Percentiles rank a stretch among this genome's conserved stretches.
These are phyloP conservation scores for Heterodera carotae DNA, from an alignment of 1,140 invertebrate species.

Conservation along the genomic window DNA sequence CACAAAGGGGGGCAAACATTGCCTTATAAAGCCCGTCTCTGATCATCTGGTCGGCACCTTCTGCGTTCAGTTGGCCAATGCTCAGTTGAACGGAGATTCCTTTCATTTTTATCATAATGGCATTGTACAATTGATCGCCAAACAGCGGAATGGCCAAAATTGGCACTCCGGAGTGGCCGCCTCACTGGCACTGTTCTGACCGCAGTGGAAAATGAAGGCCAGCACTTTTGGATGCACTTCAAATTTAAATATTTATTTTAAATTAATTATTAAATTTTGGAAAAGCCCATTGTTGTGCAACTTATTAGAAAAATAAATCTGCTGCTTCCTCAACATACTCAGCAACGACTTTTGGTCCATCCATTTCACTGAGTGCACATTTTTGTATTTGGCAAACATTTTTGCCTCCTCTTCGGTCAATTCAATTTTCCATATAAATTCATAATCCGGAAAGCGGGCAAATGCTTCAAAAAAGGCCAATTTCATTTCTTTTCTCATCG, in stretches of 20 bases:
- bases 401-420: slow-evolving; percentile 17
- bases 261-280: slow-evolving; percentile 17
- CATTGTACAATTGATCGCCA: slow-evolving; percentile 46
- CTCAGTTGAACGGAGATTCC: slow-evolving; percentile 32
- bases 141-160: slow-evolving; percentile 73
- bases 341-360: slow-evolving; percentile 6
- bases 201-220: slow-evolving; percentile 81
- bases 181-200: slow-evolving; percentile 78
- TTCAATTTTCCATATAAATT: slow-evolving; percentile 41
- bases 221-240: slow-evolving; percentile 40
- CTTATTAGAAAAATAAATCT: too few relatives aligned
- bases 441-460: slow-evolving; percentile 5
- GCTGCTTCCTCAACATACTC: too few relatives aligned
- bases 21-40: slow-evolving; percentile 2
- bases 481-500: slow-evolving; percentile 30
- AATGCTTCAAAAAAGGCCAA: slow-evolving; percentile 33
- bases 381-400: slow-evolving; percentile 3
- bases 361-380: slow-evolving; percentile 25
- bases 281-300: too few relatives aligned
- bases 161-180: slow-evolving; percentile 78
- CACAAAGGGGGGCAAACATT: background rate
- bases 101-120: slow-evolving; percentile 28
- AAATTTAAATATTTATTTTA: slow-evolving; percentile 16
- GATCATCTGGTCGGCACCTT: slow-evolving; percentile 4
- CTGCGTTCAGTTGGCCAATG: too few relatives aligned